Base-by-base conservation (phyloP, 2,888 invertebrate species). In the Sturmia bella region DNA sequence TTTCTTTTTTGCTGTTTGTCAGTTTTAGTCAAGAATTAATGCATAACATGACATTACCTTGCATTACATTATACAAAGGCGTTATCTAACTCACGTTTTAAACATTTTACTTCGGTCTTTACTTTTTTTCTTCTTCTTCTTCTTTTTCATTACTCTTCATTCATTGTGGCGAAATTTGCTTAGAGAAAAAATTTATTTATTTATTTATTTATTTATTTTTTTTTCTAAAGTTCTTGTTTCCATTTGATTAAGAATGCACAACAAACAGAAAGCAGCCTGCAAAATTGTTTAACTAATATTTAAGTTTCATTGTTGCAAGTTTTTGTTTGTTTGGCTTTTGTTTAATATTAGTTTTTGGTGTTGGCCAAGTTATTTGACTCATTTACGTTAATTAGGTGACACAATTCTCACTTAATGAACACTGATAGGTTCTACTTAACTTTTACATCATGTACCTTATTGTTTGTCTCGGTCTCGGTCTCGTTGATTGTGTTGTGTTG, bases 371-470 rank as follows among this genome's bases (percentile, higher is more conserved):
- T 82, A 82, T 79, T 84, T 84, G 81, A 83, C 84, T 84, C 85
- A 85, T 85, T 86, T 89, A 88, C 86, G 89, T 87, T 89, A 89
- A 89, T 89, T 89, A 89, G 86, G 89, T 89, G 89, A 89, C 89
- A 89, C 89, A 89, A 89, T 89, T 89, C 89, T 88, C 89, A 89
- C 88, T 87, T 88, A 88, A 88, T 88, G 88, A 88, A 83, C 80
- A 77, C 73, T 70, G 80, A 80, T 83, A 78, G 82, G 70, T 78
- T 75, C 64, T 75, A 70, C 68, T 81, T 72, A 77, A 77, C 78
- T 82, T 82, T 72, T 78, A 72, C 72, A 72, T 78, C 78, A 78
- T 79, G 78, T 78, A 78, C 70, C 70, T 66, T 82, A 82, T 77
- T 69, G 66, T 70, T 70, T 75, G 70, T 54, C 45, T 74, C 61